Evolutionary conservation across 2,888 invertebrate genomes (phyloP).

Genomic region (Ornithoptera alexandrae): DNA sequence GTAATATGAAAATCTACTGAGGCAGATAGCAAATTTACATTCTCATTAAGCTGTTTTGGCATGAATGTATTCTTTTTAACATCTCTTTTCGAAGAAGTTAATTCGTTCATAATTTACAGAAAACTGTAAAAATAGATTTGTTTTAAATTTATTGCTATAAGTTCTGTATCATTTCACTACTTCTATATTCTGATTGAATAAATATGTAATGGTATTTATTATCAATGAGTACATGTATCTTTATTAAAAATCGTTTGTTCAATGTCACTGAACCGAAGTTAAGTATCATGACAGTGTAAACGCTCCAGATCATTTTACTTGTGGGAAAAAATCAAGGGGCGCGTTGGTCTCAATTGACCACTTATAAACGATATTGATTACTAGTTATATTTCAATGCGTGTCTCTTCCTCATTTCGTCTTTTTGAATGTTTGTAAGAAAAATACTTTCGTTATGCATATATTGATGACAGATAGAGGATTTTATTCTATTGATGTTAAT

Average conservation of each 20-base stretch:
- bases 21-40: not conserved
- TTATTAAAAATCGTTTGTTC: conserved; percentile 18
- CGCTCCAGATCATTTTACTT: conserved; percentile 49
- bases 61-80: too few relatives aligned
- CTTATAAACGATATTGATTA: conserved; percentile 46
- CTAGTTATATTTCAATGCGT: conserved; percentile 33
- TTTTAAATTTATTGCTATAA: too few relatives aligned
- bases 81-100: too few relatives aligned
- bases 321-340: conserved; percentile 48
- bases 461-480: not conserved
- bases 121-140: too few relatives aligned
- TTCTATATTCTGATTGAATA: too few relatives aligned
- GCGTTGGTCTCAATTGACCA: conserved; percentile 42
- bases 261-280: conserved; percentile 37
- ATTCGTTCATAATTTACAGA: too few relatives aligned
- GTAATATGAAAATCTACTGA: too few relatives aligned
- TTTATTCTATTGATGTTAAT: not conserved
- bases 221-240: conserved; percentile 6
- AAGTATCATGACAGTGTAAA: conserved; percentile 30
- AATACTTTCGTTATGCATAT: not conserved
- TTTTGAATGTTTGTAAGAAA: not conserved
- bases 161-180: too few relatives aligned
- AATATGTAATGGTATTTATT: not conserved
- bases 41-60: too few relatives aligned
- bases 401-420: not conserved